Evolutionary conservation across 2,888 invertebrate species (phyloP).

Genomic region (Atherix ibis): DNA sequence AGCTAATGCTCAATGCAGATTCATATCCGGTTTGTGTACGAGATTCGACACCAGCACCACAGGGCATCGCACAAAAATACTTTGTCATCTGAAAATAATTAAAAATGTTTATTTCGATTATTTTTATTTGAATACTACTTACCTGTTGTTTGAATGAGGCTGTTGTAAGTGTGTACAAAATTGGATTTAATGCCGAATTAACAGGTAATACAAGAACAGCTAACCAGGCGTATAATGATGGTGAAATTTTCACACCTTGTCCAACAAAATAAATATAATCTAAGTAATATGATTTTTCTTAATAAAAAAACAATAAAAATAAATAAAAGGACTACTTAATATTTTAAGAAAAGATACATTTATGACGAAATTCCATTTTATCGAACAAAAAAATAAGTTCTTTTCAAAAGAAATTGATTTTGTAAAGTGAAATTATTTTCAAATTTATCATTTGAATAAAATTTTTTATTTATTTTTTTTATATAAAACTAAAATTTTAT

Average conservation of each 20-base stretch:
- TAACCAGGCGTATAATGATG: slow-evolving; percentile 42
- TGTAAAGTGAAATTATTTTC: too few species aligned
- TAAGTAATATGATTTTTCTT: too few species aligned
- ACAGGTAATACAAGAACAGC: slow-evolving; percentile 44
- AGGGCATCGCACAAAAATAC: slow-evolving; percentile 20
- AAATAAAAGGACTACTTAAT: too few species aligned
- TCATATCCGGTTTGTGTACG: slow-evolving; percentile 32
- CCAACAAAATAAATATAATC: too few species aligned
- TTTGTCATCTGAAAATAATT: slow-evolving; percentile 19
- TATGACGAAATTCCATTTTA: too few species aligned
- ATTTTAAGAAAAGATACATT: too few species aligned
- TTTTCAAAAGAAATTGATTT: too few species aligned
- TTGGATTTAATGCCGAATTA: slow-evolving; percentile 44
- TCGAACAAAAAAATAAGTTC: too few species aligned
- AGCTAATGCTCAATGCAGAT: slow-evolving; percentile 34
- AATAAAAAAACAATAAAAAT: too few species aligned
- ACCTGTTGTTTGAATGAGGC: slow-evolving; percentile 43
- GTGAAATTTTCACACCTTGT: slow-evolving; percentile 39
- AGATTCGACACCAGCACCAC: slow-evolving; percentile 18
- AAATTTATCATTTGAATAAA: too few species aligned
- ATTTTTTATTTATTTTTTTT: too few species aligned
- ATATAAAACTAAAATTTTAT: too few species aligned
- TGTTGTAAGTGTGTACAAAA: slow-evolving; percentile 44
- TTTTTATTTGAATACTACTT: slow-evolving; percentile 5
- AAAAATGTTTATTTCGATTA: not conserved